These are phyloP conservation scores for Goniozus legneri DNA, from an alignment of 1,140 invertebrate genomes.

Conservation along the genomic window DNA sequence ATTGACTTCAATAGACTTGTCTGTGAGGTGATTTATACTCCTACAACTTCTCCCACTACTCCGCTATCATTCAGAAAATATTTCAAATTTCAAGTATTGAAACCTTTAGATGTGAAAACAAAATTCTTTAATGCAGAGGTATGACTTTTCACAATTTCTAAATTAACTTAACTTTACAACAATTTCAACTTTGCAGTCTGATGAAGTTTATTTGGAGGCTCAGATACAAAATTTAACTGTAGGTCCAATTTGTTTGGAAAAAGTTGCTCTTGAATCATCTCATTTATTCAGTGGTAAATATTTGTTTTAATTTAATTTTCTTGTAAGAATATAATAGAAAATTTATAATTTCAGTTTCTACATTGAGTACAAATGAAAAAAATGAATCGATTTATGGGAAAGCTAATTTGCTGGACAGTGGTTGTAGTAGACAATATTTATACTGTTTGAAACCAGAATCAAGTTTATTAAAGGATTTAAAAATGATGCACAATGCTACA, in stretches of 20 bases:
- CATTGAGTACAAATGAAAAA: conserved; percentile 62
- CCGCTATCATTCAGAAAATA: conserved; percentile 86
- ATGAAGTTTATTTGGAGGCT: conserved; percentile 96
- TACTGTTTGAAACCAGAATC: conserved; percentile 83
- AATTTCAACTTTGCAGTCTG: conserved; percentile 59
- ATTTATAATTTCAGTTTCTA: conserved; percentile 54
- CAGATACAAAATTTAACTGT: conserved; percentile 94
- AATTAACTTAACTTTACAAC: background rate
- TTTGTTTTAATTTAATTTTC: background rate
- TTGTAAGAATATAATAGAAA: background rate
- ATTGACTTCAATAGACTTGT: conserved; percentile 70
- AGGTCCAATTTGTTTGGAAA: conserved; percentile 86
- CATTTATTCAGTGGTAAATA: conserved; percentile 72
- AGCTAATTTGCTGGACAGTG: conserved; percentile 76
- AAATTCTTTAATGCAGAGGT: conserved; percentile 97
- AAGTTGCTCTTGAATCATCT: conserved; percentile 87
- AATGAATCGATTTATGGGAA: conserved; percentile 78
- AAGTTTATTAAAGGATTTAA: conserved; percentile 69
- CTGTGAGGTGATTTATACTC: conserved; percentile 89
- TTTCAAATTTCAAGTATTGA: conserved; percentile 98
- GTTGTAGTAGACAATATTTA: conserved; percentile 85
- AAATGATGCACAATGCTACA: conserved; percentile 75
- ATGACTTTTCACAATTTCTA: conserved; percentile 21
- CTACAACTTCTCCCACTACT: conserved; percentile 61
- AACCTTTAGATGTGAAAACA: conserved; percentile 97